phyloP scores from a whole-genome alignment of 2,797 vertebrate genomes.

The Dicrostonyx torquatus region DNA sequence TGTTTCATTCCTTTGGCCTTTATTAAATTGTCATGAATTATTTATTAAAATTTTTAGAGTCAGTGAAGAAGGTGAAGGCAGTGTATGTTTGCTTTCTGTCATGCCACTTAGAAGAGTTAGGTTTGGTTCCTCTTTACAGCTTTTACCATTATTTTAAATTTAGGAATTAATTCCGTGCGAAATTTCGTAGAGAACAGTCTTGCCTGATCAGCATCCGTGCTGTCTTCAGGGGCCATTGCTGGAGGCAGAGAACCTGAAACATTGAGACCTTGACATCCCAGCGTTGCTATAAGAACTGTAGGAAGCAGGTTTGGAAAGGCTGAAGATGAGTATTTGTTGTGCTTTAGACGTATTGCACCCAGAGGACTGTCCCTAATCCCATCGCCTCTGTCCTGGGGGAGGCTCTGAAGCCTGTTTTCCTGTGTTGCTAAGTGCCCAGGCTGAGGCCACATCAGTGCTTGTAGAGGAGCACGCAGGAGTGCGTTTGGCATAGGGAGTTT shows the following conservation, averaged over 20 bases:
- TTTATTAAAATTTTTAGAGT: background rate
- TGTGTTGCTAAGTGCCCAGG: slow-evolving; percentile 30
- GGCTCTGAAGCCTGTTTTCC: slow-evolving; percentile 39
- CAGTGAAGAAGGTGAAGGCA: background rate
- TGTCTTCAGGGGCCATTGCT: background rate
- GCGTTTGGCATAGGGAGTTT: background rate
- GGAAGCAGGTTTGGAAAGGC: background rate
- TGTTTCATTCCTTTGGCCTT: background rate
- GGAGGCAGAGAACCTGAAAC: background rate
- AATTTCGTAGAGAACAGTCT: background rate
- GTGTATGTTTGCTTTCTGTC: background rate
- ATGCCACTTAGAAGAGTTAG: background rate
- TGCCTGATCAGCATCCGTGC: background rate
- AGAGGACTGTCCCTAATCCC: background rate
- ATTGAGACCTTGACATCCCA: background rate
- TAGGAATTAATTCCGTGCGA: background rate
- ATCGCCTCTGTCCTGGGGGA: background rate
- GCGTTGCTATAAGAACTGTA: background rate
- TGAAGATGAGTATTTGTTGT: background rate
- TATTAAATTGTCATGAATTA: background rate
- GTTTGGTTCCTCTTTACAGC: background rate
- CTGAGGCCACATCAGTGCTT: background rate
- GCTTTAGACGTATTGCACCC: background rate
- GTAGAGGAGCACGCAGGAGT: background rate
- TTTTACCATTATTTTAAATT: background rate